Base-by-base conservation (phyloP, 2,797 vertebrate species). In the Acropternis orthonyx region DNA sequence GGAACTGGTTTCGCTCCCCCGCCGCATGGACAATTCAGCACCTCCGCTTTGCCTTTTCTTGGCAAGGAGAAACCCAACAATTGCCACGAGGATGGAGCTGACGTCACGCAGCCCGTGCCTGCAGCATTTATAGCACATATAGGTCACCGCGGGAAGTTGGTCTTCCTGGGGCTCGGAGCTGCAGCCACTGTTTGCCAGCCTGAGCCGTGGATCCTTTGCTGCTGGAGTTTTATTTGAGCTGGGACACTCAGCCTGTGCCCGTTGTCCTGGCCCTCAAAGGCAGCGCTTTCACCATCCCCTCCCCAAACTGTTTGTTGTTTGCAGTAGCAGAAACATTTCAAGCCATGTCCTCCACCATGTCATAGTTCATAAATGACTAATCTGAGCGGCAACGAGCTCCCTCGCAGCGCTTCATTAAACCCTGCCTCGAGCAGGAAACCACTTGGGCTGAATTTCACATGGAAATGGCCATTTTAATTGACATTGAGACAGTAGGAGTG, bases 71-170 rank as follows among this genome's bases (percentile, higher is more conserved):
- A 56, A 61, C 41, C 94, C 92, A 91, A 55, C 92, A 46, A 83
- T 95, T 96, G 93, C 91, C 93, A 75, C 94, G 79, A 18, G 95
- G 88, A 85, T 85, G 95, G 74, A 55, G 92, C 91, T 96, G 32
- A 93, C 93, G 91, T 95, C 95, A 96, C 5, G 27, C 92, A 7
- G 81, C 6, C 91, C 30, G 7, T 63, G 78, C 80, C 96, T 95
- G 94, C 93, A 36, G 95, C 93, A 89, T 96, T 94, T 96, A 94
- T 96, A 95, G 95, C 86, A 68, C 81, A 90, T 92, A 48, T 82
- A 93, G 95, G 96, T 95, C 95, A 94, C 93, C 41, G 1, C 36
- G 89, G 94, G 92, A 97, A 89, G 89, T 54, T 94, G 92, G 30
- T 85, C 86, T 95, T 95, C 94, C 93, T 51, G 91, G 89, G 84